Base-by-base conservation (phyloP, 2,113 vertebrate genomes). In the Neotoma lepida region DNA sequence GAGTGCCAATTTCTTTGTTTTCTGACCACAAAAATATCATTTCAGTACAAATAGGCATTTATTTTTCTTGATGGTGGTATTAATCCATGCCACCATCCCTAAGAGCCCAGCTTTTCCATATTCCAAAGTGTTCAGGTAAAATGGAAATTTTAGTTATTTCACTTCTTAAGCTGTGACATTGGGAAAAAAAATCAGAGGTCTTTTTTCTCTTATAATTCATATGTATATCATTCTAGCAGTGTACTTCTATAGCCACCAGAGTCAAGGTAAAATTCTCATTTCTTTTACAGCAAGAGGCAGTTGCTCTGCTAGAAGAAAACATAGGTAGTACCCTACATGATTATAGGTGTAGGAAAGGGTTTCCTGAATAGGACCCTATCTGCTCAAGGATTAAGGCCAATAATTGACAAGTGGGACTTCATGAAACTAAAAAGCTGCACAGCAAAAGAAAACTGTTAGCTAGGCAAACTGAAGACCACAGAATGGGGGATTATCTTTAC, bases 31-130 rank as follows among this genome's bases (percentile, higher is more conserved):
- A 81, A 64, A 82, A 63, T 91, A 33, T 56, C 82, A 51, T 88
- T 93, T 64, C 85, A 73, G 82, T 84, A 1, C n/a, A 95, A 96
- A 90, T 30, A 56, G 22, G 88, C 63, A 86, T 28, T 18, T 49
- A 14, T 93, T 95, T 82, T 51, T 22, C 17, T 82, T 78, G 41
- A n/a, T 89, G 6, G 73, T 74, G 2, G 0, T 66, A 90, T 86
- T 94, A n/a, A 78, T 6, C 35, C 8, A 9, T 33, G 8, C 15
- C 76, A 54, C 4, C 15, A 6, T 35, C 49, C 33, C 22, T 56
- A 91, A 85, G 89, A 41, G 28, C 20, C 35, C 2, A 66, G n/a
- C 33, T 10, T 91, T 92, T 88, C 17, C 18, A 76, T 82, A 78
- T 76, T 94, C 28, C 41, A 64, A 87, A 76, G 9, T 68, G 9